phyloP scores from a whole-genome alignment of 2,113 vertebrate species.

The Oncorhynchus mykiss region DNA sequence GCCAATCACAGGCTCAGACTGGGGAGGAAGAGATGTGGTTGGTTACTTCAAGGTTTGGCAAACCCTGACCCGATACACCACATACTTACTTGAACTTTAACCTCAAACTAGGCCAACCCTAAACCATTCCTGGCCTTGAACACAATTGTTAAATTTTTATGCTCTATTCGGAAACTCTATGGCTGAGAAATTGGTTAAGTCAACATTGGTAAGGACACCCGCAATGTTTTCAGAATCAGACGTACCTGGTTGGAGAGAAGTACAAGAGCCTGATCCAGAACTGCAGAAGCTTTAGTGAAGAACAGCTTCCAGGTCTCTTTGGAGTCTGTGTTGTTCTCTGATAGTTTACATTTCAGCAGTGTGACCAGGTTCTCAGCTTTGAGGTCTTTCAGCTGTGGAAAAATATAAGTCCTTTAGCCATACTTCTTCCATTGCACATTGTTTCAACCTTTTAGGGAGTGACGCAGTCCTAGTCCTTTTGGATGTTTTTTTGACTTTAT shows the following conservation, averaged over 20 bases:
- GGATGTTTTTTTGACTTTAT: no score
- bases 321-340: constrained; percentile 42
- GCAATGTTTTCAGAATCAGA: not conserved
- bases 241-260: constrained; percentile 48
- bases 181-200: not conserved
- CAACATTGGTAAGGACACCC: not conserved
- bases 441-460: no score
- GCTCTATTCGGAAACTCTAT: not conserved
- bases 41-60: not conserved
- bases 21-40: not conserved
- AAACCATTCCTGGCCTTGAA: not conserved
- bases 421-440: not conserved
- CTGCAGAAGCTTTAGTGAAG: constrained; percentile 43
- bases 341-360: constrained; percentile 61
- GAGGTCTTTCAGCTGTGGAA: constrained; percentile 24
- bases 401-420: not conserved
- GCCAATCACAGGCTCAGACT: constrained; percentile 30
- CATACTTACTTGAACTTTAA: not conserved
- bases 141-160: not conserved
- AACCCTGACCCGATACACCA: no score
- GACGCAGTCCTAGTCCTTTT: no score
- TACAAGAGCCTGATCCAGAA: constrained; percentile 64
- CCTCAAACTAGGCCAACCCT: not conserved
- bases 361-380: constrained; percentile 57
- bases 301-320: constrained; percentile 65